These are phyloP conservation scores for Tenthredo mesomela DNA, from an alignment of 2,888 invertebrate species.

Conservation along the genomic window DNA sequence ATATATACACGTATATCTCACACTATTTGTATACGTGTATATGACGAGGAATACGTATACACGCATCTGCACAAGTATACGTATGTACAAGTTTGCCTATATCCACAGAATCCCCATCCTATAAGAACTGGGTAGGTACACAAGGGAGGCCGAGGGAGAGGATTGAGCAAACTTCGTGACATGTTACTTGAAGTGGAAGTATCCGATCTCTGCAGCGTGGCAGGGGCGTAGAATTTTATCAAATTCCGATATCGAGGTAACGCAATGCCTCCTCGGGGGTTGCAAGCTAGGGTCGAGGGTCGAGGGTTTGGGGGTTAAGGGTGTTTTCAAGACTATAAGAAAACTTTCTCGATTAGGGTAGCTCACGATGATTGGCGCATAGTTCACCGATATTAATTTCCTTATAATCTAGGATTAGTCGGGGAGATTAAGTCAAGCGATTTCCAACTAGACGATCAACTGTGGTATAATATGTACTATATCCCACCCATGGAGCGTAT, in stretches of 20 bases:
- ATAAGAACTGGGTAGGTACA: slow-evolving; percentile 25
- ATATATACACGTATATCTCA: background rate
- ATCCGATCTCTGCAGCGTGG: slow-evolving; percentile 71
- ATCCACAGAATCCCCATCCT: slow-evolving; percentile 19
- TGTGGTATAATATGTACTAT: too few relatives aligned
- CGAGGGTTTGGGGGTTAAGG: background rate
- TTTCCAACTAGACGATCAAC: background rate
- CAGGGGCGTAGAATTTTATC: slow-evolving; percentile 72
- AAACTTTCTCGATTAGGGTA: slow-evolving; percentile 50
- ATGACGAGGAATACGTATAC: slow-evolving; percentile 50
- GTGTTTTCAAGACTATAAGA: slow-evolving; percentile 56
- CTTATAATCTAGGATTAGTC: slow-evolving; percentile 38
- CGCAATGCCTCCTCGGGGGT: slow-evolving; percentile 66
- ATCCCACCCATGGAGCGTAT: background rate
- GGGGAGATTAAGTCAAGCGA: background rate
- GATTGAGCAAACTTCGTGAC: slow-evolving; percentile 74
- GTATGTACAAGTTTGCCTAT: slow-evolving; percentile 39
- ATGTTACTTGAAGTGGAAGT: slow-evolving; percentile 77
- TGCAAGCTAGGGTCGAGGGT: slow-evolving; percentile 37
- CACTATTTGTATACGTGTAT: background rate
- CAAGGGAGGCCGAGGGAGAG: slow-evolving; percentile 54
- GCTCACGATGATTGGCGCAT: slow-evolving; percentile 26
- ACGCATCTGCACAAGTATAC: background rate
- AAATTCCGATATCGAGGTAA: slow-evolving; percentile 74
- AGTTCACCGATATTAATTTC: slow-evolving; percentile 27